Evolutionary conservation across 2,888 invertebrate species (phyloP).

Genomic region (Mesorhabditis belari): DNA sequence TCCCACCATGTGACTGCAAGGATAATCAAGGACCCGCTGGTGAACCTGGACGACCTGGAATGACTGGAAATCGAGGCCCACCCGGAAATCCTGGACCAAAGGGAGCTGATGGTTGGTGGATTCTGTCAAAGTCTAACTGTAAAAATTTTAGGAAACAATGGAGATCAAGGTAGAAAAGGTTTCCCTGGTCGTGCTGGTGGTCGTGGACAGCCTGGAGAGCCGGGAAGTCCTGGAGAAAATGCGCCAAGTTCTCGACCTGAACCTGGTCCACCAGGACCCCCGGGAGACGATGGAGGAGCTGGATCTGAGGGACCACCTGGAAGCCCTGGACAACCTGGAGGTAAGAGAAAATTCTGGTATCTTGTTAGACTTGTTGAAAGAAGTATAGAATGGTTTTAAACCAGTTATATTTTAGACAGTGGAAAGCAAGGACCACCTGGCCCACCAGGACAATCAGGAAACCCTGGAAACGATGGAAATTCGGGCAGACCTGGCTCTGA

Average conservation of each 20-base stretch:
- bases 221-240: neutral
- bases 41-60: neutral
- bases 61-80: neutral
- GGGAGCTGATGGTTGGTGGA: neutral
- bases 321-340: neutral
- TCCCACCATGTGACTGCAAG: slow-evolving; percentile 22
- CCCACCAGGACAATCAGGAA: neutral
- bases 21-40: neutral
- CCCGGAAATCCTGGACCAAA: neutral
- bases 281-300: neutral
- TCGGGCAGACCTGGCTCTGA: neutral
- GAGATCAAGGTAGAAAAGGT: neutral
- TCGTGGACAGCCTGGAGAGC: neutral
- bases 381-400: too few relatives aligned
- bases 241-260: neutral
- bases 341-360: neutral
- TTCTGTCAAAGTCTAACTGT: too few relatives aligned
- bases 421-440: neutral
- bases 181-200: neutral
- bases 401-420: neutral
- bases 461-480: neutral
- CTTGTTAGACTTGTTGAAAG: too few relatives aligned
- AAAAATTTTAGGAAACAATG: neutral
- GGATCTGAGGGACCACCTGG: neutral
- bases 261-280: neutral